Base-by-base conservation (phyloP, 2,797 vertebrate genomes). In the Pseudotriccus pelzelni region DNA sequence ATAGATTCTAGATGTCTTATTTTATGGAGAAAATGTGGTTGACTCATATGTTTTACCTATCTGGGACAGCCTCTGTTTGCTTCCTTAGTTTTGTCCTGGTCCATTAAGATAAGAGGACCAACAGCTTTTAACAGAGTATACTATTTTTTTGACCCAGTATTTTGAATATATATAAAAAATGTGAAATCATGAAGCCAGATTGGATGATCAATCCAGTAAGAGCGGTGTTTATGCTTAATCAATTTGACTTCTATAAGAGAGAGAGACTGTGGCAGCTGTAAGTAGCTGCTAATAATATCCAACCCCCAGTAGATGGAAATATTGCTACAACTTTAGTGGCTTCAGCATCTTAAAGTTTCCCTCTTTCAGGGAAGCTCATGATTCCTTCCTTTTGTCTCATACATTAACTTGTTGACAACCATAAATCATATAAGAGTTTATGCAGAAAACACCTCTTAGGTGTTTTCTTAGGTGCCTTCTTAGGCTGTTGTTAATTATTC, bases 231-330 rank as follows among this genome's bases (percentile, higher is more conserved):
- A 19, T 34, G 23, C 12, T 81, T 52, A 14, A 47, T 49, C 2
- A 28, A 12, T n/a, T 56, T 49, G 15, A 56, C 16, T 86, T 78
- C 22, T 10, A 5, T 12, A 44, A 62, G 36, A 72, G 67, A 69
- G 36, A 25, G 10, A 72, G 30, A 47, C 22, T 28, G 53, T 89
- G 50, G 28, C 49, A 72, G 27, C 58, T 92, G 6, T 1, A 4
- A 87, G 44, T 73, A 58, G 55, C 63, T 91, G 87, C 49, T 92
- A 47, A 88, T 94, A 92, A 77, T 95, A 44, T 47, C 19, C 5
- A 87, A 14, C 25, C 56, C 95, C 92, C 94, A 96, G 94, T 21
- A 97, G 93, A 89, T 96, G 95, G 94, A 96, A 95, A 95, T 87
- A 76, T 82, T 95, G 82, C 72, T 87, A 49, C 58, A 77, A 80